Conservation (phyloP, 2,113 vertebrate species). For the Chascanopsetta lugubris region DNA sequence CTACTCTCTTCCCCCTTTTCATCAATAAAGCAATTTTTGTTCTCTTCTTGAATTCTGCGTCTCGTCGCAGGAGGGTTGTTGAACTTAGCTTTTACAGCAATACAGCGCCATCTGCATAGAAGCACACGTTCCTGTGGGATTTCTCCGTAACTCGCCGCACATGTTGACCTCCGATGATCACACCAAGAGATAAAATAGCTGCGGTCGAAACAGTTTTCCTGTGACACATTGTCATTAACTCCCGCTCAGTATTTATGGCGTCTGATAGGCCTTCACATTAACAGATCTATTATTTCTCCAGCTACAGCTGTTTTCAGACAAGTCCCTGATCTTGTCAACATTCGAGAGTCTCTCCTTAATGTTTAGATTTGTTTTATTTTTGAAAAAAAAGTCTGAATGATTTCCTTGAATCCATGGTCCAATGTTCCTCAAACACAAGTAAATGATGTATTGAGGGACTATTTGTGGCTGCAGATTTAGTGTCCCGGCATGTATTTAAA, state of each 20-base stretch:
- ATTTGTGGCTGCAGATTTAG: conserved; percentile 19
- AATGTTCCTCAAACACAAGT: not conserved
- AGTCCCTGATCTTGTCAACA: not conserved
- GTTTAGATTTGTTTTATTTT: no score
- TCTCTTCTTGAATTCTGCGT: no score
- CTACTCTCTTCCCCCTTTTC: not conserved
- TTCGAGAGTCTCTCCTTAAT: not conserved
- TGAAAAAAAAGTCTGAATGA: not conserved
- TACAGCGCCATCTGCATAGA: not conserved
- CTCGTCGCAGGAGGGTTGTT: no score
- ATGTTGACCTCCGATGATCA: not conserved
- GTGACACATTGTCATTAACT: not conserved
- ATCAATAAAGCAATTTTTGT: not conserved
- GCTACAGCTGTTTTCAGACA: not conserved
- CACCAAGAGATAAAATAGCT: not conserved
- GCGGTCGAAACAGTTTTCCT: not conserved
- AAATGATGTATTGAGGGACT: conserved; percentile 10
- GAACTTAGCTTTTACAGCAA: not conserved
- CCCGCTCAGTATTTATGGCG: not conserved
- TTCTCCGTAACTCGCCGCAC: not conserved
- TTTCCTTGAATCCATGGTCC: not conserved
- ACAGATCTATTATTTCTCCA: not conserved
- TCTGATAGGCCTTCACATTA: not conserved
- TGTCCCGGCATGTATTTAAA: conserved; percentile 33
- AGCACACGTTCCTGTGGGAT: no score